Evolutionary conservation across 2,888 invertebrate genomes (phyloP).

Genomic region (Tenthredo scrophulariae): DNA sequence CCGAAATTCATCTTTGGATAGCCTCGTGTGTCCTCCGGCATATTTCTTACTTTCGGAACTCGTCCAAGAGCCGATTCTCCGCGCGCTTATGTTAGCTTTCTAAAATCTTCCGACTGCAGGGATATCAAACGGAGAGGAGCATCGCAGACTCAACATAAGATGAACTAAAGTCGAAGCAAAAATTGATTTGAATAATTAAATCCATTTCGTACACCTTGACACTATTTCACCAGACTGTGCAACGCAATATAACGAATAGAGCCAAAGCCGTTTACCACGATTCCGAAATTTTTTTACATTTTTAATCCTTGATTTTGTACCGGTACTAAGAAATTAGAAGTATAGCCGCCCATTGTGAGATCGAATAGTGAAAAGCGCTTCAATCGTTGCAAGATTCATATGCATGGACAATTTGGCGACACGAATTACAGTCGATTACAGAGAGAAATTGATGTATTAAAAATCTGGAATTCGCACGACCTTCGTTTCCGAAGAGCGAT

Average conservation of each 20-base stretch:
- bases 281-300: background rate
- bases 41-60: background rate
- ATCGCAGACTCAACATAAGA: background rate
- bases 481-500: background rate
- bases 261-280: background rate
- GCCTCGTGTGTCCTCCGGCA: background rate
- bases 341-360: background rate
- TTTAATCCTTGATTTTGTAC: background rate
- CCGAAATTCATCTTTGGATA: background rate
- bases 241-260: background rate
- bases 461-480: background rate
- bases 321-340: background rate
- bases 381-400: background rate
- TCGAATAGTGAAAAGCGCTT: background rate
- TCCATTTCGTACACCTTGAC: conserved; percentile 9
- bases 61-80: conserved; percentile 2
- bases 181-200: conserved; percentile 35
- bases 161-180: background rate
- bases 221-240: conserved; percentile 10
- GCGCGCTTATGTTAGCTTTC: conserved; percentile 10
- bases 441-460: background rate
- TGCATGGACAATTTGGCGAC: background rate
- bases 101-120: conserved; percentile 34
- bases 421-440: background rate
- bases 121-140: background rate